Percentiles rank a stretch among this genome's conserved stretches.
Evolutionary conservation across 2,888 invertebrate genomes (phyloP).

Genomic region (Belgica antarctica): DNA sequence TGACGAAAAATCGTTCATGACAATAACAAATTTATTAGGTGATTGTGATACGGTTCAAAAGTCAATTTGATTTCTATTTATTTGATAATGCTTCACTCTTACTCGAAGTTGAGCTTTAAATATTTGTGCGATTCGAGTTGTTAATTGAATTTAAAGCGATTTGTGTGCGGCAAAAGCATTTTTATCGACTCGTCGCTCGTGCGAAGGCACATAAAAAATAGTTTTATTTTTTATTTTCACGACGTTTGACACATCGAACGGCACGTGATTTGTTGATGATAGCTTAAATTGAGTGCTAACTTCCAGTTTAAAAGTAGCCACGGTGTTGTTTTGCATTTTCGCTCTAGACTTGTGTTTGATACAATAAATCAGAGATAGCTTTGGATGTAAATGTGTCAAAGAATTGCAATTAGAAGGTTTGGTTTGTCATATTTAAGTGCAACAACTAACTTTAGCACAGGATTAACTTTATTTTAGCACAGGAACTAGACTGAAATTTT

Average conservation of each 20-base stretch:
- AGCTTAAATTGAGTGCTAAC: slow-evolving; percentile 36
- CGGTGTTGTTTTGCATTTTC: slow-evolving; percentile 23
- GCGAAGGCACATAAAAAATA: neutral
- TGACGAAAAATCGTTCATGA: neutral
- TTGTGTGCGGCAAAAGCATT: slow-evolving; percentile 15
- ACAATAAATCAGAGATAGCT: too few relatives aligned
- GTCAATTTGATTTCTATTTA: slow-evolving; percentile 37
- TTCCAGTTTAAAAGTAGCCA: neutral
- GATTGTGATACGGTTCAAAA: slow-evolving; percentile 27
- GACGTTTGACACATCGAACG: slow-evolving; percentile 30
- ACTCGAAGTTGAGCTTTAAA: neutral
- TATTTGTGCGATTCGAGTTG: slow-evolving; percentile 13
- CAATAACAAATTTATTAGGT: slow-evolving; percentile 31
- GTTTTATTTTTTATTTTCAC: neutral
- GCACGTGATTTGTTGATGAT: slow-evolving; percentile 39
- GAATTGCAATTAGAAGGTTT: too few relatives aligned
- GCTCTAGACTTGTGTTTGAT: slow-evolving; percentile 18
- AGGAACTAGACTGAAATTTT: too few relatives aligned
- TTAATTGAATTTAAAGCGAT: slow-evolving; percentile 41
- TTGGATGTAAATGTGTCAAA: too few relatives aligned
- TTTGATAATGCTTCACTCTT: neutral
- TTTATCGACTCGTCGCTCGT: neutral
- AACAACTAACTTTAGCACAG: too few relatives aligned
- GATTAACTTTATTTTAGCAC: too few relatives aligned
- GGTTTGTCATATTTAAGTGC: too few relatives aligned